These are phyloP conservation scores for Sander lucioperca DNA, from an alignment of 2,113 vertebrate species.

Conservation along the genomic window DNA sequence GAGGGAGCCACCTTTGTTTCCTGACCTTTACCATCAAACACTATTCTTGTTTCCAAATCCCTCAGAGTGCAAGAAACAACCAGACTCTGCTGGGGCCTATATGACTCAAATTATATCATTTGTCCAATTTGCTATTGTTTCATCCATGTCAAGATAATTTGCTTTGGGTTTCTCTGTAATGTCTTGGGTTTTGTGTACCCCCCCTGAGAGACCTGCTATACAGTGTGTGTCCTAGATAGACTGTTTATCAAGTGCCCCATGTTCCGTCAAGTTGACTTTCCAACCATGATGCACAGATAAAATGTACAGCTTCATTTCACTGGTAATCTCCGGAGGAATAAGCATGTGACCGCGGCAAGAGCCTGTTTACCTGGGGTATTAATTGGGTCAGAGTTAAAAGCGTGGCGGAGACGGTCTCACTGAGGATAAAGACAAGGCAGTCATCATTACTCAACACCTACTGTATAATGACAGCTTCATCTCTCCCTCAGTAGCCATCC, in stretches of 20 bases:
- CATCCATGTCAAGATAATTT: slow-evolving; percentile 89
- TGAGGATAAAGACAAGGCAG: slow-evolving; percentile 66
- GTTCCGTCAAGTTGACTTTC: slow-evolving; percentile 86
- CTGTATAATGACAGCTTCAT: slow-evolving; percentile 82
- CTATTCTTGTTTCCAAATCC: slow-evolving; percentile 86
- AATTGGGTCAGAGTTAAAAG: slow-evolving; percentile 82
- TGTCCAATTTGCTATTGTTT: slow-evolving; percentile 90
- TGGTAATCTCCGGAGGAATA: slow-evolving; percentile 71
- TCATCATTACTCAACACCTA: slow-evolving; percentile 80
- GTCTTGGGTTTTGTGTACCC: slow-evolving; percentile 81
- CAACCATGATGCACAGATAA: slow-evolving; percentile 81
- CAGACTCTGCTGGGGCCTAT: slow-evolving; percentile 83
- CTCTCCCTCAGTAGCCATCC: slow-evolving; percentile 78
- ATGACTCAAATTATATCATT: slow-evolving; percentile 88
- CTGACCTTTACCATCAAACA: slow-evolving; percentile 86
- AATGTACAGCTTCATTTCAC: slow-evolving; percentile 84
- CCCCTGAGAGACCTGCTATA: slow-evolving; percentile 79
- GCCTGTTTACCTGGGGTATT: slow-evolving; percentile 80
- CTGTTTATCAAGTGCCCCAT: slow-evolving; percentile 84
- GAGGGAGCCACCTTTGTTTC: slow-evolving; percentile 78
- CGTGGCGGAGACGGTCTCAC: slow-evolving; percentile 39
- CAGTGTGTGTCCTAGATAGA: slow-evolving; percentile 85
- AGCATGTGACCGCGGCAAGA: slow-evolving; percentile 63
- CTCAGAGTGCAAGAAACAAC: slow-evolving; percentile 77
- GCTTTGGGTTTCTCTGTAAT: slow-evolving; percentile 86